Evolutionary conservation across 2,113 vertebrate genomes (phyloP), one percentile per base, ranked within the genome.

Genomic region (Lasiurus cinereus): DNA sequence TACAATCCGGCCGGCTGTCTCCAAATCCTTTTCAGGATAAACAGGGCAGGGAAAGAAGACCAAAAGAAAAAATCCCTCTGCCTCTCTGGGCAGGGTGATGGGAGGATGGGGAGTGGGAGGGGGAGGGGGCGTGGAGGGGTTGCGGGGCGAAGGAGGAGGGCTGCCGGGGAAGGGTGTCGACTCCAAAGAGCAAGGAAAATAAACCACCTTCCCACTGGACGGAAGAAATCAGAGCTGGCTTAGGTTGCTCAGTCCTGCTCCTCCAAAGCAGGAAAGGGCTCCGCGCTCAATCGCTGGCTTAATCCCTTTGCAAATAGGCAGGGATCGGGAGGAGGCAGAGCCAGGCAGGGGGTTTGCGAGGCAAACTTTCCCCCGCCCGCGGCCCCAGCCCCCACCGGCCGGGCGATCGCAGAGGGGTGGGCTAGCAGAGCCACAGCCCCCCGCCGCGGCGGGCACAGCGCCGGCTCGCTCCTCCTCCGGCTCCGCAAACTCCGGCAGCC

Each of bases 21-120:
- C 97, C 98, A 97, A 97, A 97, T 96, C 98, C 98, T 97, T 97
- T 90, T 91, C 97, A 92, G 97, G 96, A 97, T 94, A 93, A 95
- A 93, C 96, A 96, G 93, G 95, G 97, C 96, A 91, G 33, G 70
- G 48, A 94, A 88, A 88, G 70, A 93, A 54, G 79, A 86, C 88
- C 89, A 18, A 86, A 94, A 94, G 76, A 88, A 97, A 94, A 97
- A 97, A 96, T 85, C 95, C 96, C 97, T 93, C 89, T 90, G 97
- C 97, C 95, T 96, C 96, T 97, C 96, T 95, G 95, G 72, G 76
- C 94, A 95, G 96, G 96, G 66, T 52, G 83, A 90, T 87, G 83
- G 50, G 95, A 90, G 93, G 87, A 48, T 52, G 95, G 80, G 83
- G 90, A 31, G 36, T 78, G 92, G 92, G 94, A 83, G 73, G 87